These are phyloP conservation scores for Drosophila melanogaster DNA, from an alignment of 1,140 invertebrate genomes.

Conservation along the genomic window Release_6_plus_ISO1_MT NT_037436.4:493001-493500, in stretches of 20 bases:
- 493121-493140: slow-evolving; percentile 37
- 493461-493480: slow-evolving; percentile 75
- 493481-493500: slow-evolving; percentile 70
- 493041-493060: slow-evolving; percentile 68
- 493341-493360: slow-evolving; percentile 61
- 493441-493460: slow-evolving; percentile 27
- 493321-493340: slow-evolving; percentile 34
- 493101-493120: slow-evolving; percentile 17
- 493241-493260: slow-evolving; percentile 17
- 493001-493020: slow-evolving; percentile 46
- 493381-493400: slow-evolving; percentile 77
- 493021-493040: slow-evolving; percentile 63
- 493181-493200: slow-evolving; percentile 24
- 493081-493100: slow-evolving; percentile 40
- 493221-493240: not conserved
- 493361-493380: slow-evolving; percentile 64
- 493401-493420: slow-evolving; percentile 49
- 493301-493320: slow-evolving; percentile 69
- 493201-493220: slow-evolving; percentile 41
- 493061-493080: slow-evolving; percentile 10
- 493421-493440: slow-evolving; percentile 42
- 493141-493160: slow-evolving; percentile 12
- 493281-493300: slow-evolving; percentile 48
- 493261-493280: slow-evolving; percentile 37
- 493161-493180: slow-evolving; percentile 40